phyloP scores from a whole-genome alignment of 2,797 vertebrate species.

The Uromys caudimaculatus region DNA sequence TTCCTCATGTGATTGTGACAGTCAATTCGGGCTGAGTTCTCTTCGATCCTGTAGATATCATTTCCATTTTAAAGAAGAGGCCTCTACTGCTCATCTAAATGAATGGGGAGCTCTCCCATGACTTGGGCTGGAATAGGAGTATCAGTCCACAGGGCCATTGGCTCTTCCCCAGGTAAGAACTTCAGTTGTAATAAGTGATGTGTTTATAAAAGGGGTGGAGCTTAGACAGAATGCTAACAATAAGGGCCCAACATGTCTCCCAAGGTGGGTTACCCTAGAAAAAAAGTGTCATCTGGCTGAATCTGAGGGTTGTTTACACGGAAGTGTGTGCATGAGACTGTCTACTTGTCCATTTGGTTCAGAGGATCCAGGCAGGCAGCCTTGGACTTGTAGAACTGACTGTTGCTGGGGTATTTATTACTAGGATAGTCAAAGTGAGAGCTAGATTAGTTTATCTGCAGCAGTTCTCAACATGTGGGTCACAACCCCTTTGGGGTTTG shows the following conservation, averaged over 20 bases:
- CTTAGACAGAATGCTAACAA: not conserved
- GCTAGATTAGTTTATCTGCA: not conserved
- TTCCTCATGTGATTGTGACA: not conserved
- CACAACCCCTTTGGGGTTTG: too few relatives aligned
- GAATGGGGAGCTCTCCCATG: not conserved
- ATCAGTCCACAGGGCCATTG: not conserved
- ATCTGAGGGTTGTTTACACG: not conserved
- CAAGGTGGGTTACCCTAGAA: not conserved
- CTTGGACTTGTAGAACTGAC: not conserved
- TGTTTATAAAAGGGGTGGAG: too few relatives aligned
- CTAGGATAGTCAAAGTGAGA: not conserved
- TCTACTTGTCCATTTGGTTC: not conserved
- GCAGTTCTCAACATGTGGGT: not conserved
- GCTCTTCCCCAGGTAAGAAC: not conserved
- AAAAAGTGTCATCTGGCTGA: slow-evolving; percentile 1
- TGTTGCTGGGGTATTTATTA: not conserved
- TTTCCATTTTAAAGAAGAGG: slow-evolving; percentile 5
- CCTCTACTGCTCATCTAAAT: not conserved
- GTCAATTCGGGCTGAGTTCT: not conserved
- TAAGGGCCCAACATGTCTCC: not conserved
- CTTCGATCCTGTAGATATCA: not conserved
- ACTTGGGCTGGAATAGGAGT: not conserved
- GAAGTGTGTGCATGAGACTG: not conserved
- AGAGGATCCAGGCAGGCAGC: not conserved
- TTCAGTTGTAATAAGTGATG: not conserved